Conservation (phyloP, 1,140 invertebrate species). For the Rhyacophila brunnea region DNA sequence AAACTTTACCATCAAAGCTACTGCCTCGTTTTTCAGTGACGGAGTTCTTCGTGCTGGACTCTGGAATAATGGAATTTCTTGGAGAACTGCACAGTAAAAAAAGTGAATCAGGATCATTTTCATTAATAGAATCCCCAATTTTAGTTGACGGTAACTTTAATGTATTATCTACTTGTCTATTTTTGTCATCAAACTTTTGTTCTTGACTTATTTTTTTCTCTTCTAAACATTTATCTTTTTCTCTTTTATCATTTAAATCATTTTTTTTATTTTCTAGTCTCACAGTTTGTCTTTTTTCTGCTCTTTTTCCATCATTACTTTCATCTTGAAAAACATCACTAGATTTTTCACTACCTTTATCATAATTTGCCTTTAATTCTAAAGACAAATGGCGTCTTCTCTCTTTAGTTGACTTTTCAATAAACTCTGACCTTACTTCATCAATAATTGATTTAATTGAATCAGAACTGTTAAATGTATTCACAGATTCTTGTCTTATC, state of each 20-base stretch:
- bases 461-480: slow-evolving; percentile 19
- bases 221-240: not conserved
- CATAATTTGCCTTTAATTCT: slow-evolving; percentile 40
- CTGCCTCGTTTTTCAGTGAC: not conserved
- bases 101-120: slow-evolving; percentile 7
- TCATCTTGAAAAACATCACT: not conserved
- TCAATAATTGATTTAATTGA: slow-evolving; percentile 33
- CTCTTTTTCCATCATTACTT: not conserved
- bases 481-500: not conserved
- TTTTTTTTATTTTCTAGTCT: not conserved
- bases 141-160: not conserved
- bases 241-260: not conserved
- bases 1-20: slow-evolving; percentile 2
- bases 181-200: not conserved
- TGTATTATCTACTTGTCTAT: not conserved
- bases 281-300: not conserved
- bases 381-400: slow-evolving; percentile 41
- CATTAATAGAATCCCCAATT: not conserved
- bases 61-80: slow-evolving; percentile 22
- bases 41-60: not conserved
- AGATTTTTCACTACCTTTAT: slow-evolving; percentile 20
- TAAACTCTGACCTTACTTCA: slow-evolving; percentile 24
- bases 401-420: slow-evolving; percentile 24
- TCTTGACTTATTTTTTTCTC: not conserved
- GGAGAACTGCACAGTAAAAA: slow-evolving; percentile 32